Evolutionary conservation across 2,888 invertebrate species (phyloP).

Genomic region (Chrysolina americana): DNA sequence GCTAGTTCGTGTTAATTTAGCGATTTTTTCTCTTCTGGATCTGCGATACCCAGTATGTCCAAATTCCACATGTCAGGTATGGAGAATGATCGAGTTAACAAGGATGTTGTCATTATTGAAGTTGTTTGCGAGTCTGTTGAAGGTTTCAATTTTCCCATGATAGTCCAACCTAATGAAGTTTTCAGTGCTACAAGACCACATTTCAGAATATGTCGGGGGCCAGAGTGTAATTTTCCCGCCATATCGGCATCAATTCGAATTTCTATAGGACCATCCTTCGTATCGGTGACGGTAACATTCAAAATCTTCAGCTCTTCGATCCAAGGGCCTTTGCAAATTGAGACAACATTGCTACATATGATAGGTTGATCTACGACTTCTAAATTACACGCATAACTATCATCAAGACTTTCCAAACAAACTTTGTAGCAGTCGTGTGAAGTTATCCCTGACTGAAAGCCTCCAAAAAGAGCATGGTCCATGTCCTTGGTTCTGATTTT

Average conservation of each 20-base stretch:
- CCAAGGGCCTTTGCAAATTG: too few relatives aligned
- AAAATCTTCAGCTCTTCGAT: too few relatives aligned
- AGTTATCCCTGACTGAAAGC: background rate
- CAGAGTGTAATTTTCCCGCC: background rate
- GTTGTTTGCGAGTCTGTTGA: conserved; percentile 31
- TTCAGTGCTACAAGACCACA: conserved; percentile 24
- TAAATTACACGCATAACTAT: too few relatives aligned
- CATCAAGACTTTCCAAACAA: too few relatives aligned
- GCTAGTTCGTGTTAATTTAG: conserved; percentile 28
- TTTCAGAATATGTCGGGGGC: background rate
- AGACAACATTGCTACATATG: too few relatives aligned
- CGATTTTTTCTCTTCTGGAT: conserved; percentile 29
- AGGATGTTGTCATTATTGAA: background rate
- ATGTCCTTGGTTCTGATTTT: background rate
- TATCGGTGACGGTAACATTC: too few relatives aligned
- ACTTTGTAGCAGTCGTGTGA: too few relatives aligned
- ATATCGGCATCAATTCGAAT: background rate
- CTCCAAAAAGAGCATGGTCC: conserved; percentile 3
- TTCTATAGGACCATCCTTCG: background rate
- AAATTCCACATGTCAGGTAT: background rate
- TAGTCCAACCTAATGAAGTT: too few relatives aligned
- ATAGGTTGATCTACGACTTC: too few relatives aligned
- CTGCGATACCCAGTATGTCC: conserved; percentile 17
- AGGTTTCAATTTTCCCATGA: too few relatives aligned
- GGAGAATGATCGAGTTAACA: conserved; percentile 10